Conservation (phyloP, 2,888 invertebrate species). For the Phragmatobia fuliginosa region DNA sequence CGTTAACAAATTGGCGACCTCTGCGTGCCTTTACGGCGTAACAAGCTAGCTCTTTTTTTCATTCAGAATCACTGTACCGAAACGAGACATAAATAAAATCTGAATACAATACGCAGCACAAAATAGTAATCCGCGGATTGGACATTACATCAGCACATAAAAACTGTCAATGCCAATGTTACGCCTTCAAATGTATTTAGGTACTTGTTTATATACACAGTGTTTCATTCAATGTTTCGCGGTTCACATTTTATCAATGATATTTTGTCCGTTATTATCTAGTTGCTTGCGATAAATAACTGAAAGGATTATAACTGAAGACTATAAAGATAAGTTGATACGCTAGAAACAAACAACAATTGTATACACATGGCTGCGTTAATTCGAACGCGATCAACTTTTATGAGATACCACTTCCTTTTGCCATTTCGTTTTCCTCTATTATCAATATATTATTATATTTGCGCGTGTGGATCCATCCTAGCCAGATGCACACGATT, state of each 20-base stretch:
- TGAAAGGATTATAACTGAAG: conserved; percentile 14
- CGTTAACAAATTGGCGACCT: conserved; percentile 59
- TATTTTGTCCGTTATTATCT: conserved; percentile 30
- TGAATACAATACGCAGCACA: conserved; percentile 70
- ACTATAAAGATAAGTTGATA: conserved; percentile 13
- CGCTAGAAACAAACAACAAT: conserved; percentile 44
- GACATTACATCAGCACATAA: conserved; percentile 74
- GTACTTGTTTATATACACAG: conserved; percentile 48
- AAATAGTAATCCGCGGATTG: conserved; percentile 63
- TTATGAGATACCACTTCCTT: conserved; percentile 67
- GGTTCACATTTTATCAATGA: conserved; percentile 44
- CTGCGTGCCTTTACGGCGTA: conserved; percentile 59
- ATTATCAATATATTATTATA: conserved; percentile 59
- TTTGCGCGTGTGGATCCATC: conserved; percentile 57
- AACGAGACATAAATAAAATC: conserved; percentile 71
- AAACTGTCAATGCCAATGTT: conserved; percentile 79
- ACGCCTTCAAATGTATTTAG: conserved; percentile 58
- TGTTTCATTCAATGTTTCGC: conserved; percentile 60
- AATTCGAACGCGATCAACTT: conserved; percentile 58
- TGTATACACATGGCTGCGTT: conserved; percentile 53
- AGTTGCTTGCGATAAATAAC: conserved; percentile 9
- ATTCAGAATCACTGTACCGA: conserved; percentile 69
- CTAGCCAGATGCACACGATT: conserved; percentile 73
- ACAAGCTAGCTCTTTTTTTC: conserved; percentile 55
- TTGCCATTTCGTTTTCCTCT: conserved; percentile 72